These are phyloP conservation scores for Euwallacea similis DNA, from an alignment of 1,140 invertebrate species.

Conservation along the genomic window DNA sequence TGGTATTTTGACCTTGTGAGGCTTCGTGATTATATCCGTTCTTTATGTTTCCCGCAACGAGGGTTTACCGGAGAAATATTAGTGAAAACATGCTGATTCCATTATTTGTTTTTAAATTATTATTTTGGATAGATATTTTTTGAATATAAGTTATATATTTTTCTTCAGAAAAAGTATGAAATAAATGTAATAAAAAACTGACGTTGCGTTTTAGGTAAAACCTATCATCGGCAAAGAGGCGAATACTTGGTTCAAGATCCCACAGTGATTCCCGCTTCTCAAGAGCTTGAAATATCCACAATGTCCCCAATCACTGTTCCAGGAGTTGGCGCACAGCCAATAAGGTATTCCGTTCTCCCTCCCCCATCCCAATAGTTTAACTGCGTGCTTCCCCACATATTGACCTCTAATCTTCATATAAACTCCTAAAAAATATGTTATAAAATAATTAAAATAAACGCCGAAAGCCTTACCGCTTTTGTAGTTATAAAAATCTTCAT, in stretches of 20 bases:
- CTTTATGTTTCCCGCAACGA: too few species aligned
- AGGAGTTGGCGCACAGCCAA: slow-evolving; percentile 90
- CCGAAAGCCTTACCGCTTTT: slow-evolving; percentile 59
- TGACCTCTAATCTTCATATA: not conserved
- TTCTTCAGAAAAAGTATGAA: too few species aligned
- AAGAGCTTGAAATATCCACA: slow-evolving; percentile 86
- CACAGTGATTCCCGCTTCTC: slow-evolving; percentile 81
- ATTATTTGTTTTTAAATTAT: too few species aligned
- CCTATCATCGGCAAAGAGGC: slow-evolving; percentile 7
- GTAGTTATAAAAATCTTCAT: slow-evolving; percentile 68
- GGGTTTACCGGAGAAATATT: too few species aligned
- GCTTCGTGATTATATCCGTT: too few species aligned
- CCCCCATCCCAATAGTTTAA: slow-evolving; percentile 88
- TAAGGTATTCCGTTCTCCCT: slow-evolving; percentile 77
- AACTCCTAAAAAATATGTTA: not conserved
- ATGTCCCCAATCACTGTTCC: slow-evolving; percentile 87
- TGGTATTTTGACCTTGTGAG: too few species aligned
- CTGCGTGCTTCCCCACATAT: slow-evolving; percentile 80
- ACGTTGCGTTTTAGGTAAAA: too few species aligned
- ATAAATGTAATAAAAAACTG: too few species aligned
- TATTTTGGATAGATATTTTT: too few species aligned
- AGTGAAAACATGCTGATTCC: too few species aligned
- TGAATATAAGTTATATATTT: too few species aligned
- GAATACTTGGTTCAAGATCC: slow-evolving; percentile 65
- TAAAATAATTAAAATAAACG: not conserved